Evolutionary conservation across 2,113 vertebrate species (phyloP), one percentile per base, ranked within the genome.

Genomic region (Brienomyrus longianalis): DNA sequence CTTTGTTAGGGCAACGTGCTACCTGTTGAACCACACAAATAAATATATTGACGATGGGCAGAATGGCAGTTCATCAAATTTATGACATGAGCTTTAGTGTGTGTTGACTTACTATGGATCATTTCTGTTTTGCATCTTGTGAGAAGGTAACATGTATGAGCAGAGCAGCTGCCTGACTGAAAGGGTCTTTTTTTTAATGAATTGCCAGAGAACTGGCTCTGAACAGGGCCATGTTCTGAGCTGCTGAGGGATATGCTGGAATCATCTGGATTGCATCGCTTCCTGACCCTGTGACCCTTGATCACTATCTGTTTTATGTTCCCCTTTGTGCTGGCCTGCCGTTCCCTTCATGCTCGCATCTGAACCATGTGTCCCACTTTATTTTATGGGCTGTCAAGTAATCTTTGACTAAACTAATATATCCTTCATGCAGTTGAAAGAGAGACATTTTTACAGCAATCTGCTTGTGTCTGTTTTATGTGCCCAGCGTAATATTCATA

Each of bases 261-360:
- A 7, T 84, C 89, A 89, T 62, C 89, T 89, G 89, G 89, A 62
- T 62, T 47, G 39, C 54, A 89, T 89, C 43, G 15, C 19, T 35
- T 21, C 80, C 6, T 8, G 15, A n/a, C 31, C 80, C 51, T 17
- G 56, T 45, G 50, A 89, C 56, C 89, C 77, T 31, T 56, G 51
- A 89, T 89, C 51, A 83, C 88, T 83, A 27, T 83, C 74, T 43
- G 35, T 47, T 85, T 89, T 85, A 89, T 62, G 80, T 89, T 4
- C 80, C 7, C 10, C 39, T 84, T 84, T 89, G 52, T 84, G 56
- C 39, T 59, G n/a, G 48, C 39, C 62, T 13, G 23, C 62, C 11
- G 2, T 17, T 7, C 43, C 6, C 52, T 52, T n/a, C 88, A 80
- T 52, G 50, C 47, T 89, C 21, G 50, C 47, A 85, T 84, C 89